Percentiles rank a stretch among this genome's conserved stretches.
Evolutionary conservation across 2,113 vertebrate genomes (phyloP).

Genomic region (Cygnus atratus): DNA sequence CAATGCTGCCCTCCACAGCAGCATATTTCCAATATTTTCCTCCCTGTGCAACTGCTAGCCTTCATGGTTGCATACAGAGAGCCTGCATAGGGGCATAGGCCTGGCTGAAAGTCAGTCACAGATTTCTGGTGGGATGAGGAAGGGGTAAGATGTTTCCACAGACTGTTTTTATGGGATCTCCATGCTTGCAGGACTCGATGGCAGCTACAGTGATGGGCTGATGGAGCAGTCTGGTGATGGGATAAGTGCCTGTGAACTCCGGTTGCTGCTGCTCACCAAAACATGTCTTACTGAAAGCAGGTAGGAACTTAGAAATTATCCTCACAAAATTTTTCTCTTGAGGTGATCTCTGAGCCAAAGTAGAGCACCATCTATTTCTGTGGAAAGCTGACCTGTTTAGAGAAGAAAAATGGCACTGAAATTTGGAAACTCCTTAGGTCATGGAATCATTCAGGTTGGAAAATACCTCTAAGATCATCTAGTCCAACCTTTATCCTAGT

Average conservation of each 20-base stretch:
- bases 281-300: neutral
- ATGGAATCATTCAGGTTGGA: too few species aligned
- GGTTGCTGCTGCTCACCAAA: neutral
- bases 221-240: neutral
- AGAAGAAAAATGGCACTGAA: neutral
- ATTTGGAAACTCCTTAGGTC: neutral
- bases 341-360: neutral
- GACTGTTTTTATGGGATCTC: fast-evolving
- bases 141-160: neutral
- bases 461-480: too few species aligned
- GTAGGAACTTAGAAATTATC: fast-evolving
- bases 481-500: too few species aligned
- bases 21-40: neutral
- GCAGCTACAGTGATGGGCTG: neutral
- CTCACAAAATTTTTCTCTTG: neutral
- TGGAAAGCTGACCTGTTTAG: neutral
- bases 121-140: neutral
- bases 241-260: neutral
- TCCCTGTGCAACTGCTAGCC: neutral
- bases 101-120: neutral
- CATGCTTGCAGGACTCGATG: neutral
- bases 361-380: neutral
- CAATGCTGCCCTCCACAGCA: neutral
- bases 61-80: fast-evolving
- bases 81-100: neutral